Base-by-base conservation (phyloP, 2,888 invertebrate species). In the Polylopha cassiicola region DNA sequence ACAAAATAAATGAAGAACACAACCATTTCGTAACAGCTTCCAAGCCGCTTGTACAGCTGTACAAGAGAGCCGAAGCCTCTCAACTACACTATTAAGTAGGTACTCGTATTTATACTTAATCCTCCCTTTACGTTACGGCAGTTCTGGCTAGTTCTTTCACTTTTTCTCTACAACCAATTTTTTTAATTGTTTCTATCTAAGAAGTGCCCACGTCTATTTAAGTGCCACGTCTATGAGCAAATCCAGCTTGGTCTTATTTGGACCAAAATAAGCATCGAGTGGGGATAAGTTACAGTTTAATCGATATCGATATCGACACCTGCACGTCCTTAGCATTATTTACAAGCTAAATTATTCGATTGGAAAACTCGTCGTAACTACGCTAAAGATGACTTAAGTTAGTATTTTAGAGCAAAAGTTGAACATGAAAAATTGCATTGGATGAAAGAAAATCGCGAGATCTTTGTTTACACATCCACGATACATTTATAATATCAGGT, bases 181-280 rank as follows among this genome's bases (percentile, higher is more conserved):
- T 46, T n/a, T n/a, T n/a, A n/a, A n/a, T n/a, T n/a, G 50, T 65
- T 44, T 54, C 73, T 78, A 78, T 71, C 74, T 78, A 78, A 58
- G 55, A 54, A 51, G 79, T 79, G 79, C 55, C 53, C 72, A 75
- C 65, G 44, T 73, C 73, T 79, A 72, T 53, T 52, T 55, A 62
- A 66, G 78, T 80, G 80, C 77, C n/a, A n/a, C n/a, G 68, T 58
- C 76, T 80, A 79, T 78, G 80, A 81, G 80, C 78, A 74, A 76
- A 65, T 69, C 63, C 69, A 64, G 58, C 55, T 71, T 56, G 54
- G 58, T 70, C 73, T 67, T 64, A 63, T 61, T 68, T 73, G 69
- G 76, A 78, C 77, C 81, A 63, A 68, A 47, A 55, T 73, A 47
- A 47, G 43, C 39, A 17, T 43, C 29, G 33, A 8, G 26, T 13